Percentiles rank a stretch among this genome's conserved stretches.
These are phyloP conservation scores for Telmatochromis brichardi DNA, from an alignment of 2,113 vertebrate species.

Conservation along the genomic window DNA sequence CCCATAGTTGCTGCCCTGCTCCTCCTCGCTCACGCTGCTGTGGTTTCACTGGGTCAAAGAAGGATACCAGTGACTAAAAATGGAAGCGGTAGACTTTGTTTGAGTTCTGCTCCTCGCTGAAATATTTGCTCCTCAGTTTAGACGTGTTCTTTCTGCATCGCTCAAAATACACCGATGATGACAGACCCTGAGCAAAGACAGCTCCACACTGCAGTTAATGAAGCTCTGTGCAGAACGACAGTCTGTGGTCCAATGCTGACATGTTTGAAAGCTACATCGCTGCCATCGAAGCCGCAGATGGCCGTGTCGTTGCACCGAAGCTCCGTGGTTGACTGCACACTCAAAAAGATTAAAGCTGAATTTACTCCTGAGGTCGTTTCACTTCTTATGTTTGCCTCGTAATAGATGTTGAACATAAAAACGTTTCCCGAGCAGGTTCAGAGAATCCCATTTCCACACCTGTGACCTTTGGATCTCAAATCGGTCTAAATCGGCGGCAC, in stretches of 20 bases:
- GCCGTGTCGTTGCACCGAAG: neutral
- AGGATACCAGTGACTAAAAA: neutral
- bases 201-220: neutral
- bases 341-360: neutral
- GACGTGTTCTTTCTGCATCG: neutral
- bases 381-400: neutral
- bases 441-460: neutral
- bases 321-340: rapidly evolving
- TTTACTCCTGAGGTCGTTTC: neutral
- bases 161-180: neutral
- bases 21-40: neutral
- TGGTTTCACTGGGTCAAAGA: neutral
- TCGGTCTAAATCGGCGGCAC: neutral
- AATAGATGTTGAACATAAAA: neutral
- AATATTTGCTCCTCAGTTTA: neutral
- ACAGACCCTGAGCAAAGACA: neutral
- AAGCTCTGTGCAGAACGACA: neutral
- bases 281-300: neutral
- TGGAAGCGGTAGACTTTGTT: neutral
- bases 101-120: neutral
- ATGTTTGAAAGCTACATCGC: neutral
- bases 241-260: neutral
- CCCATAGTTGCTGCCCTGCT: neutral
- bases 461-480: neutral
- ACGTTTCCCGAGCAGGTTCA: neutral